These are phyloP conservation scores for Hycleus cichorii DNA, from an alignment of 1,140 invertebrate genomes.

Conservation along the genomic window DNA sequence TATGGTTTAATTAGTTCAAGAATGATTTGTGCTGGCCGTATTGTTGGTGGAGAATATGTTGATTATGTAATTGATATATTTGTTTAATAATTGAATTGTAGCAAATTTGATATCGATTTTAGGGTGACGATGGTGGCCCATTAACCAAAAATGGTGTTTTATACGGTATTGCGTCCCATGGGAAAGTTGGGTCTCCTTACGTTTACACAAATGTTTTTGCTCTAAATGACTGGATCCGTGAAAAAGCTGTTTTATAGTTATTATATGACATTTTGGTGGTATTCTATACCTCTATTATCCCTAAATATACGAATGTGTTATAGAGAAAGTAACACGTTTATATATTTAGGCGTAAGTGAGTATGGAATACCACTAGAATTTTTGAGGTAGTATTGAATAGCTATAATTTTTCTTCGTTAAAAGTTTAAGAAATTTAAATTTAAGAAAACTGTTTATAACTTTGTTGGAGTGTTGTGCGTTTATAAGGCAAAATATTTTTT, in stretches of 20 bases:
- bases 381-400: no score
- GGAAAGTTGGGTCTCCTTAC: background rate
- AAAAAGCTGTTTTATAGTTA: background rate
- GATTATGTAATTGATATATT: background rate
- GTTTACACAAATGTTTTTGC: background rate
- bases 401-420: no score
- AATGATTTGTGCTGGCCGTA: constrained; percentile 4
- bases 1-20: background rate
- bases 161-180: background rate
- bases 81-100: background rate
- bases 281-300: no score
- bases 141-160: background rate
- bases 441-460: no score
- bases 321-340: no score
- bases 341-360: no score
- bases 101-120: background rate
- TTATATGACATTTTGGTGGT: no score
- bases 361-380: no score
- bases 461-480: no score
- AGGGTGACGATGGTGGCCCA: background rate
- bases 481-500: no score
- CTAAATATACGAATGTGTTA: no score
- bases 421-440: no score
- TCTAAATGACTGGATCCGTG: background rate
- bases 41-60: background rate